These are phyloP conservation scores for Noctua fimbriata DNA, from an alignment of 2,888 invertebrate genomes.

Conservation along the genomic window DNA sequence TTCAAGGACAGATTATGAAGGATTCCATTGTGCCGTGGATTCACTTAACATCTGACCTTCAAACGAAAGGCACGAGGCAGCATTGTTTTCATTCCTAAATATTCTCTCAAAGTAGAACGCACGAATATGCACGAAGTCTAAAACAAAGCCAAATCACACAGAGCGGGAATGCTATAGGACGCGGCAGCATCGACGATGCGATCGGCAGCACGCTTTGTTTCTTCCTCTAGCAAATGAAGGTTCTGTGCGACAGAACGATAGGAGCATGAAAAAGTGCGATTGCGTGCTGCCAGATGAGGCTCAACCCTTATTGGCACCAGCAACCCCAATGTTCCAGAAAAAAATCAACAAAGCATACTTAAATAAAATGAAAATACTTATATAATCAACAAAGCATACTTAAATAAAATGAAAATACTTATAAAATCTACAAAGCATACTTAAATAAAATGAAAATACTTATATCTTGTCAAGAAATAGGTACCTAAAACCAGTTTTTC, in stretches of 20 bases:
- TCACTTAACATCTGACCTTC: constrained; percentile 32
- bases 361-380: constrained; percentile 1
- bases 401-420: constrained; percentile 2
- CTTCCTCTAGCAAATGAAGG: background rate
- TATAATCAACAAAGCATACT: constrained; percentile 1
- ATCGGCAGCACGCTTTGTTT: background rate
- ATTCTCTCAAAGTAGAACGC: constrained; percentile 2
- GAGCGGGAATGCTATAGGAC: background rate
- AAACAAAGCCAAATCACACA: constrained; percentile 4
- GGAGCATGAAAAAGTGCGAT: background rate
- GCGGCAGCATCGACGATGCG: background rate
- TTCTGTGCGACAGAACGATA: background rate
- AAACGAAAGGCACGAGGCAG: constrained; percentile 37
- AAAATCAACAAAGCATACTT: constrained; percentile 1
- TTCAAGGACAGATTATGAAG: background rate
- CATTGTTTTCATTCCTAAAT: constrained; percentile 20
- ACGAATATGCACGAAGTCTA: background rate
- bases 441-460: background rate
- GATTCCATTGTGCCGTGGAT: constrained; percentile 22
- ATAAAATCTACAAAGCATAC: constrained; percentile 2
- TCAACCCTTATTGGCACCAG: background rate
- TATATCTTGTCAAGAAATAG: constrained; percentile 4
- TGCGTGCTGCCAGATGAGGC: background rate
- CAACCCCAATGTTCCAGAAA: background rate
- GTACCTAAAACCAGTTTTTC: constrained; percentile 12